Base-by-base conservation (phyloP, 2,888 invertebrate genomes). In the Scaptomyza tumidula region DNA sequence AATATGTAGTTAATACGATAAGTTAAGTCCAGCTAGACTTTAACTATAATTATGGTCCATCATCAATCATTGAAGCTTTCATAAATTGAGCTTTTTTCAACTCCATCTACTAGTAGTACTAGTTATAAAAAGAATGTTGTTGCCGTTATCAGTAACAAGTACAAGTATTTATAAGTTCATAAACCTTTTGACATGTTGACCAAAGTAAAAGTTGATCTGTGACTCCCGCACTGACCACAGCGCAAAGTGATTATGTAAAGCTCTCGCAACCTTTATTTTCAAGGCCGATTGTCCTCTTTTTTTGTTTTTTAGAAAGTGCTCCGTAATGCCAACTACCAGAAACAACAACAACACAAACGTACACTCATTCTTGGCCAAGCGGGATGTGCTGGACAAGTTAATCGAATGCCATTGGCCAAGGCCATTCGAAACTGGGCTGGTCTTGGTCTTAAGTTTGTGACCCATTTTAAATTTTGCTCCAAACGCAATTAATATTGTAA, bases 181-280 rank as follows among this genome's bases (percentile, higher is more conserved):
- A 83, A 52, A 50, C 83, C 70, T 45, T 64, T 65, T 56, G 24
- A 13, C 29, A 29, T 13, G 35, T 7, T 57, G 50, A n/a, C 16
- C 45, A 64, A 69, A 75, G 87, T 83, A 83, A 83, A 83, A 83
- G 83, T 82, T 87, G 88, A 83, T 76, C 65, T 63, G 71, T 65
- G 49, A 44, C 70, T 62, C 44, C 70, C 62, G 49, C 67, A 19
- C 50, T 41, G 41, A 14, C 46, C 6, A 27, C 7, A 31, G 43
- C 57, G 9, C 16, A 1, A 10, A 27, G 9, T 39, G 24, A 73
- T 84, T 85, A 84, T 86, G 86, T 88, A 84, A 84, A 75, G 59
- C 65, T 52, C 56, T 81, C 58, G 81, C 71, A 78, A 68, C 71
- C 74, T 73, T 62, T 44, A 5, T 31, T 49, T 63, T 75, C 88